Conservation (phyloP, 1,140 invertebrate species). For the Papilio machaon region DNA sequence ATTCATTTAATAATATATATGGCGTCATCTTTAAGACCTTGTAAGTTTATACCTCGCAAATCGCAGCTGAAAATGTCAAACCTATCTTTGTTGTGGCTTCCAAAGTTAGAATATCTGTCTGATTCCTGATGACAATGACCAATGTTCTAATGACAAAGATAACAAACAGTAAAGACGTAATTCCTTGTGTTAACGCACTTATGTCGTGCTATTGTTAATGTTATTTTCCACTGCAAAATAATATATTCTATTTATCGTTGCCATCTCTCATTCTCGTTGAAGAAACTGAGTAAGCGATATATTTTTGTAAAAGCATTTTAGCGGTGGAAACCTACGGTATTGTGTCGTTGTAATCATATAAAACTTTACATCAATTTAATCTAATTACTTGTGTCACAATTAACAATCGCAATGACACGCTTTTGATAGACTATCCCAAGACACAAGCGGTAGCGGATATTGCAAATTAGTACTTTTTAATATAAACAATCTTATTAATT, state of each 20-base stretch:
- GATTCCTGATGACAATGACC: neutral
- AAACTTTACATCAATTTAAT: conserved; percentile 13
- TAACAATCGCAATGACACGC: conserved; percentile 19
- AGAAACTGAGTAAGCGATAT: neutral
- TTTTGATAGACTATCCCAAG: neutral
- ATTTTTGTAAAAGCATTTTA: neutral
- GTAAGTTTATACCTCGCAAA: no score
- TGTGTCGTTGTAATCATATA: neutral
- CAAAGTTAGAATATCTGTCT: no score
- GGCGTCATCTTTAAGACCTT: neutral
- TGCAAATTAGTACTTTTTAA: neutral
- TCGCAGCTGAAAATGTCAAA: no score
- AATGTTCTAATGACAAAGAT: no score
- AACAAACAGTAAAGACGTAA: no score
- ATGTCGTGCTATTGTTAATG: no score
- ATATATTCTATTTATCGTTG: no score
- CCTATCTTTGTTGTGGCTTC: no score
- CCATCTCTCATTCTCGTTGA: no score
- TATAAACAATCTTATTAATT: no score
- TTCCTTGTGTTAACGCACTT: no score
- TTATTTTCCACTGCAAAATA: no score
- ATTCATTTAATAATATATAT: neutral
- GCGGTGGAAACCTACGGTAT: neutral
- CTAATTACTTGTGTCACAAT: neutral
- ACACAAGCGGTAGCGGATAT: neutral